phyloP scores from a whole-genome alignment of 2,888 invertebrate genomes.

The Andrena fulva region DNA sequence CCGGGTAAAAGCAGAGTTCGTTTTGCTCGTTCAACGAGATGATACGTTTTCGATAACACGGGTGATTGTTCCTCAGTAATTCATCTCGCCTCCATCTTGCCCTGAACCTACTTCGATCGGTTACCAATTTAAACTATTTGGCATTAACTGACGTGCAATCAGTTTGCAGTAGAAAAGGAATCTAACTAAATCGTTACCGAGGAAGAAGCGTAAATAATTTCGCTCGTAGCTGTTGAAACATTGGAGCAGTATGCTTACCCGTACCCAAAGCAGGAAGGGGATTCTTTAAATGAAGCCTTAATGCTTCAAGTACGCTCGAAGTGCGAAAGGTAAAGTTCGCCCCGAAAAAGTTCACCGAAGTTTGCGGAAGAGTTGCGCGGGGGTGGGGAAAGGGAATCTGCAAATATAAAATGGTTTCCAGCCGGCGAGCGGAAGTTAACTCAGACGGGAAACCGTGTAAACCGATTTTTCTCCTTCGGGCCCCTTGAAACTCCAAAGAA shows the following conservation, averaged over 20 bases:
- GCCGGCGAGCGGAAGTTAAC: constrained; percentile 48
- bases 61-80: not conserved
- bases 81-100: no score
- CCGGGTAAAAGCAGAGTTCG: not conserved
- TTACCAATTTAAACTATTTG: no score
- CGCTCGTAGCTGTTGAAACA: not conserved
- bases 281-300: constrained; percentile 44
- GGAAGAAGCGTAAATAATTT: not conserved
- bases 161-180: not conserved
- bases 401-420: constrained; percentile 57
- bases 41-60: not conserved
- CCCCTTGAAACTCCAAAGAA: constrained; percentile 3
- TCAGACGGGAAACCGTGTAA: constrained; percentile 26
- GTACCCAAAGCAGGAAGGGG: not conserved
- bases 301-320: constrained; percentile 30
- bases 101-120: no score
- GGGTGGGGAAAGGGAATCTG: constrained; percentile 38
- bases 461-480: constrained; percentile 33
- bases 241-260: not conserved
- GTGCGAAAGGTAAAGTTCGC: constrained; percentile 51
- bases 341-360: constrained; percentile 46
- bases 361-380: constrained; percentile 11
- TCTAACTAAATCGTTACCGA: not conserved
- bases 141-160: not conserved
- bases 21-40: constrained; percentile 10